Percentiles rank a stretch among this genome's conserved stretches.
These are phyloP conservation scores for Neolamprologus variostigma DNA, from an alignment of 2,113 vertebrate species.

Conservation along the genomic window DNA sequence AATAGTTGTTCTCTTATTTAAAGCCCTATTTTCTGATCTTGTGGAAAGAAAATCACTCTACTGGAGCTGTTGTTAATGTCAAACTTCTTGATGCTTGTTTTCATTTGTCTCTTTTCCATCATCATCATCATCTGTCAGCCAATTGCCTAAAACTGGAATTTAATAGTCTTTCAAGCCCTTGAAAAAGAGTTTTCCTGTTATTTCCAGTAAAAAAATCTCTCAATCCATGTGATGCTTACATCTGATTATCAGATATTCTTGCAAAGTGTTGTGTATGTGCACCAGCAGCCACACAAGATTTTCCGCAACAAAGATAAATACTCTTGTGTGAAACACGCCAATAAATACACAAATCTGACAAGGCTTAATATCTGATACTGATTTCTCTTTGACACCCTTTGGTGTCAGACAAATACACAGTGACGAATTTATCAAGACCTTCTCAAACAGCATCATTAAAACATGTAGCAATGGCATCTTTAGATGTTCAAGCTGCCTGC, in stretches of 20 bases:
- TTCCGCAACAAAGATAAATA: accelerated
- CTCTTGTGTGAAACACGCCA: background rate
- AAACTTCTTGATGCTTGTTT: background rate
- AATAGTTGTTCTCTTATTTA: background rate
- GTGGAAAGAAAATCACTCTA: background rate
- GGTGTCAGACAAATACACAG: background rate
- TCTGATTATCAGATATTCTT: background rate
- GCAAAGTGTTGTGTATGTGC: background rate
- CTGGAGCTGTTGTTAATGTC: background rate
- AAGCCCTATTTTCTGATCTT: background rate
- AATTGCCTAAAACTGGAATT: background rate
- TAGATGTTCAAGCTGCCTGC: background rate
- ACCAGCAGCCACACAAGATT: background rate
- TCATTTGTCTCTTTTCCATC: background rate
- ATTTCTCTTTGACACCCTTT: background rate
- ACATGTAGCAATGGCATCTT: background rate
- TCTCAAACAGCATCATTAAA: background rate
- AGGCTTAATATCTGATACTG: background rate
- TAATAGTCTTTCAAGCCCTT: conserved; percentile 51
- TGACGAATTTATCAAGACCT: background rate
- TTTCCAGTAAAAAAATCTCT: background rate
- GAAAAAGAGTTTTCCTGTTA: background rate
- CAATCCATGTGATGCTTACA: background rate
- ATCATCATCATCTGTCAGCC: background rate
- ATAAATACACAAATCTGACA: background rate